Evolutionary conservation across 2,888 invertebrate genomes (phyloP), one percentile per base, ranked within the genome.

Genomic region (Sicus ferrugineus): DNA sequence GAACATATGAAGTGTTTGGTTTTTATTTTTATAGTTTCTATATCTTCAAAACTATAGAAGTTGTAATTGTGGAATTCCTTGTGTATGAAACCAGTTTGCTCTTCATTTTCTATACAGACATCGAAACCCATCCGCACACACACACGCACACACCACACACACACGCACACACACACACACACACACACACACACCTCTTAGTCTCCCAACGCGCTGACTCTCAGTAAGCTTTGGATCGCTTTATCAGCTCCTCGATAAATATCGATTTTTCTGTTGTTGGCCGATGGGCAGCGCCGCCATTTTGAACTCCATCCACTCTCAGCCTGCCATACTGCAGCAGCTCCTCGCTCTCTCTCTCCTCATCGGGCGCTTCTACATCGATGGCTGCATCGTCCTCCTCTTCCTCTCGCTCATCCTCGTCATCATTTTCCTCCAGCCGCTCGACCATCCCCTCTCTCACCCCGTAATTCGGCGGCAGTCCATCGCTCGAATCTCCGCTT

Each of bases 281-380:
- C 28, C 28, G 34, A 42, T 21, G 31, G 11, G 28, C 48, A 21
- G 28, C 54, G 26, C 54, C 46, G 26, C 30, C 56, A 28, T 42
- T 38, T 16, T 23, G n/a, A 11, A 6, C 19, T 31, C n/a, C 16
- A 16, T 48, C 23, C 31, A 23, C 21, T 23, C 28, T 7, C 26
- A 14, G n/a, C 21, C 26, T 26, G 63, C n/a, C 62, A 52, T 54
- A n/a, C 52, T 38, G 34, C 50, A n/a, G 9, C 66, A 11, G 28
- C 26, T 34, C 67, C 5, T 59, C 63, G 16, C 67, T 72, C 14
- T 69, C 70, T 11, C 77, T 77, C 6, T 76, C 80, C 69, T 83
- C 83, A 59, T 80, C 82, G 52, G 82, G 82, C 34, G 80, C 82
- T 69, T 82, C 82, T 61, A 83, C 82, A 76, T 82, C 82, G 72